Percentiles rank a stretch among this genome's conserved stretches.
Evolutionary conservation across 2,113 vertebrate genomes (phyloP).

Genomic region (Ranitomeya imitator): DNA sequence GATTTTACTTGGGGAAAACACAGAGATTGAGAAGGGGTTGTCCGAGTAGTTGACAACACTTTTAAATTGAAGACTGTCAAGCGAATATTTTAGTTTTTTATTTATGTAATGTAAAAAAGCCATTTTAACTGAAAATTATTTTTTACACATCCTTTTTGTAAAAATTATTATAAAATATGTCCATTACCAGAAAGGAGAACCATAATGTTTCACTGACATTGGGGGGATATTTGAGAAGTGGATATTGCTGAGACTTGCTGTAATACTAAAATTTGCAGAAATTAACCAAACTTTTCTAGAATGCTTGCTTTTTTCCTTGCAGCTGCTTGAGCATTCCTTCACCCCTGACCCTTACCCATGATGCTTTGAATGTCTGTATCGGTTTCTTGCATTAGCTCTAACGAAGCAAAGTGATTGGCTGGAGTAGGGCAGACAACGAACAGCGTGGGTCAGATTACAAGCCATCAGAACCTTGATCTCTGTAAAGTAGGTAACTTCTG

Average conservation of each 20-base stretch:
- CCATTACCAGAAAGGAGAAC: background rate
- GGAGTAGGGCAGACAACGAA: constrained; percentile 94
- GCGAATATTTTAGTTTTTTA: background rate
- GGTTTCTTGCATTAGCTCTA: constrained; percentile 97
- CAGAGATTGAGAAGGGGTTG: no score
- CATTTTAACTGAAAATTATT: background rate
- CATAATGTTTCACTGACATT: constrained; percentile 50
- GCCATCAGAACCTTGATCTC: constrained; percentile 84
- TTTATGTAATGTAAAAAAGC: background rate
- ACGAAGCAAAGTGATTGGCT: constrained; percentile 93
- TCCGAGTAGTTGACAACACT: no score
- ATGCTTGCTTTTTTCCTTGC: constrained; percentile 89
- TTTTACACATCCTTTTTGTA: background rate
- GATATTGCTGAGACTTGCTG: constrained; percentile 81
- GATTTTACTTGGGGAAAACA: no score
- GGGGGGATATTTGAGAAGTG: constrained; percentile 95
- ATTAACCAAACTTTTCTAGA: constrained; percentile 88
- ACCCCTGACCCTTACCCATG: constrained; percentile 89
- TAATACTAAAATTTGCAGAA: constrained; percentile 78
- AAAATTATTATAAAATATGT: background rate
- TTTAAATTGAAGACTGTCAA: background rate
- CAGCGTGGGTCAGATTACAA: constrained; percentile 94
- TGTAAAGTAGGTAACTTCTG: constrained; percentile 96
- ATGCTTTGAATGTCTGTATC: constrained; percentile 98
- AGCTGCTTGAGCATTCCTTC: constrained; percentile 90